A percentile compares a stretch with the other conserved stretches of the same genome.
Evolutionary conservation across 2,113 vertebrate genomes (phyloP).

Genomic region (Hucho hucho): DNA sequence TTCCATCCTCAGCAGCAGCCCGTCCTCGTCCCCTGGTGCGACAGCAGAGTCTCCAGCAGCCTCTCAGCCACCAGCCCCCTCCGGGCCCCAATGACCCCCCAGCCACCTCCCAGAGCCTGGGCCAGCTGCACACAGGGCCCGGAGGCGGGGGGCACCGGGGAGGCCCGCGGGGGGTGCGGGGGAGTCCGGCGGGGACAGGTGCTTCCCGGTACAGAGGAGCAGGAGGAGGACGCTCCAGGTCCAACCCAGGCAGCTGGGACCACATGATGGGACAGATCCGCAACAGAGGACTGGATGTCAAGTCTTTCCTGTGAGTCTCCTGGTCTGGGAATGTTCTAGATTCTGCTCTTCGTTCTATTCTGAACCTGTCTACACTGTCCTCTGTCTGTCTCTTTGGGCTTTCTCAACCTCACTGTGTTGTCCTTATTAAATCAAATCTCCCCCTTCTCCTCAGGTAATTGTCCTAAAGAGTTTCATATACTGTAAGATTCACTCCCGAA

Average conservation of each 20-base stretch:
- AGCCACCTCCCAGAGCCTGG: conserved; percentile 95
- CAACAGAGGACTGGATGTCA: conserved; percentile 96
- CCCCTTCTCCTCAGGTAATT: not conserved
- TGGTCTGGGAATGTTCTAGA: too few relatives aligned
- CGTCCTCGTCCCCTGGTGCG: conserved; percentile 92
- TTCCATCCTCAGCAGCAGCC: conserved; percentile 88
- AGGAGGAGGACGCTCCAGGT: conserved; percentile 85
- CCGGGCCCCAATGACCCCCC: conserved; percentile 89
- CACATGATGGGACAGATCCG: conserved; percentile 98
- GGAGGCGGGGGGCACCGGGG: conserved; percentile 74
- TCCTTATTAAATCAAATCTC: not conserved
- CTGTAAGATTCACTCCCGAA: not conserved
- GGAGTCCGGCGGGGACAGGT: conserved; percentile 87
- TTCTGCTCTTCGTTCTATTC: too few relatives aligned
- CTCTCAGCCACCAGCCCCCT: conserved; percentile 91
- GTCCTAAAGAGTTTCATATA: not conserved
- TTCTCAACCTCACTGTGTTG: not conserved
- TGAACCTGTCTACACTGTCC: too few relatives aligned
- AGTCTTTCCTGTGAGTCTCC: conserved; percentile 95
- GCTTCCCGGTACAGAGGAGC: conserved; percentile 83
- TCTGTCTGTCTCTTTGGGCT: too few relatives aligned
- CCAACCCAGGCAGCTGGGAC: conserved; percentile 97
- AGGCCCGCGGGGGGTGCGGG: conserved; percentile 87
- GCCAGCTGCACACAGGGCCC: conserved; percentile 84
- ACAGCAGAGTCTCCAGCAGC: conserved; percentile 98